phyloP scores from a whole-genome alignment of 2,888 invertebrate genomes.

The Suillia variegata region DNA sequence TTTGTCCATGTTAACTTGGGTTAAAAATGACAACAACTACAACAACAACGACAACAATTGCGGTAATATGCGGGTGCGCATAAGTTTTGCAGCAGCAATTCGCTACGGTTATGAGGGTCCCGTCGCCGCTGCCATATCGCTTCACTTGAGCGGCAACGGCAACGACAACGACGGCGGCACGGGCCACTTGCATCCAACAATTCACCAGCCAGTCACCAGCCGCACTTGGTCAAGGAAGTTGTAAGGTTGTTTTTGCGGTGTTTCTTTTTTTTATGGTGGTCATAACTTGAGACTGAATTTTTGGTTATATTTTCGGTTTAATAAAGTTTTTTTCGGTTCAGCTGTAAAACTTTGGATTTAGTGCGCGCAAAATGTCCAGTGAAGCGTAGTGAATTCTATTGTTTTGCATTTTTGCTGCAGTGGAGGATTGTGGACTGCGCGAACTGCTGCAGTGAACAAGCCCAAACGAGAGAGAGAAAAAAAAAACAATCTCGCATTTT shows the following conservation, averaged over 20 bases:
- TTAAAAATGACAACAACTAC: slow-evolving; percentile 2
- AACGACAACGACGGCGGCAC: slow-evolving; percentile 13
- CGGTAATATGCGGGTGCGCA: not conserved
- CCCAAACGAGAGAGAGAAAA: no score
- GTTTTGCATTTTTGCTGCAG: slow-evolving; percentile 15
- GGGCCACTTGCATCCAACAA: slow-evolving; percentile 13
- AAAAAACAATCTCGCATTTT: not conserved
- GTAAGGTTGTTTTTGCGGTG: not conserved
- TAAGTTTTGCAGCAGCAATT: no score
- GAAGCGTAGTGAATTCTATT: slow-evolving; percentile 17
- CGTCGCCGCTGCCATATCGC: no score
- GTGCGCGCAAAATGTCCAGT: not conserved
- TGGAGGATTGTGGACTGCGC: no score
- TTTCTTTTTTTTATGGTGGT: slow-evolving; percentile 13
- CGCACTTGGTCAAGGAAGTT: not conserved
- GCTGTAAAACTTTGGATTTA: not conserved
- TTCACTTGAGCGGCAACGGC: no score
- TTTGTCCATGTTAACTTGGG: no score
- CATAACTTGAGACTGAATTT: slow-evolving; percentile 15
- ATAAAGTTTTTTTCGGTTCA: not conserved
- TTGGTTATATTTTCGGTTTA: not conserved
- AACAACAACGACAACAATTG: no score
- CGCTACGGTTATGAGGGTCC: no score
- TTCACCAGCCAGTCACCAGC: not conserved
- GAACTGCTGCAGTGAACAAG: no score